phyloP scores from a whole-genome alignment of 2,888 invertebrate species.

The Mellilla xanthometata region DNA sequence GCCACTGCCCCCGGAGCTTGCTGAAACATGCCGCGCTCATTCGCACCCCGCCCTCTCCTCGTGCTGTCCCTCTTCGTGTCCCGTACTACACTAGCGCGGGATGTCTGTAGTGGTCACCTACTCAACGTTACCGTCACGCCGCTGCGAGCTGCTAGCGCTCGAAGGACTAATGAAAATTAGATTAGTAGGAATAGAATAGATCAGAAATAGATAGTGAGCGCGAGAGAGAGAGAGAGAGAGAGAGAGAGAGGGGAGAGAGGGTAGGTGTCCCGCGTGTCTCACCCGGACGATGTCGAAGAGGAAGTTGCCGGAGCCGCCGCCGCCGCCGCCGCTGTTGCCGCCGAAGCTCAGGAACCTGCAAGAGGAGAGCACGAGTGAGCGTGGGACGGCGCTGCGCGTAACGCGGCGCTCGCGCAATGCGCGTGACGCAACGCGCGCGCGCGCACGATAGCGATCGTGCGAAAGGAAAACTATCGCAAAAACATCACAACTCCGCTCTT shows the following conservation, averaged over 20 bases:
- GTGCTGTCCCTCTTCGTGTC: no score
- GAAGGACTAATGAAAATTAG: no score
- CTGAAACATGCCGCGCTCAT: slow-evolving; percentile 70
- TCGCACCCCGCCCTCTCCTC: slow-evolving; percentile 31
- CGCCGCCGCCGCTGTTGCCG: slow-evolving; percentile 71
- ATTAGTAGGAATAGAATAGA: no score
- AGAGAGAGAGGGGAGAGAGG: background rate
- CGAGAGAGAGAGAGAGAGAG: no score
- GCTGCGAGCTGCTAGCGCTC: no score
- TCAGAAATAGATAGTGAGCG: no score
- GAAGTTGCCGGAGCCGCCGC: slow-evolving; percentile 93
- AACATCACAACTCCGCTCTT: slow-evolving; percentile 42
- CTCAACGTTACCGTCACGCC: no score
- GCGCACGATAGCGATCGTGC: slow-evolving; percentile 58
- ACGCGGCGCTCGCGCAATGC: background rate
- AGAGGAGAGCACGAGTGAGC: slow-evolving; percentile 6
- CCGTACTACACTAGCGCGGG: no score
- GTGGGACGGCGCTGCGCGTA: background rate
- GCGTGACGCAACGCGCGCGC: slow-evolving; percentile 41
- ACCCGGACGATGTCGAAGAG: slow-evolving; percentile 94
- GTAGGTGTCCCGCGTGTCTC: slow-evolving; percentile 62
- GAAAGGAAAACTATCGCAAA: slow-evolving; percentile 57
- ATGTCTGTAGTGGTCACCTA: no score
- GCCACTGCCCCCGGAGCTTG: slow-evolving; percentile 91
- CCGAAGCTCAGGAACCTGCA: slow-evolving; percentile 86